phyloP scores from a whole-genome alignment of 2,888 invertebrate species.

The Dione vanillae region DNA sequence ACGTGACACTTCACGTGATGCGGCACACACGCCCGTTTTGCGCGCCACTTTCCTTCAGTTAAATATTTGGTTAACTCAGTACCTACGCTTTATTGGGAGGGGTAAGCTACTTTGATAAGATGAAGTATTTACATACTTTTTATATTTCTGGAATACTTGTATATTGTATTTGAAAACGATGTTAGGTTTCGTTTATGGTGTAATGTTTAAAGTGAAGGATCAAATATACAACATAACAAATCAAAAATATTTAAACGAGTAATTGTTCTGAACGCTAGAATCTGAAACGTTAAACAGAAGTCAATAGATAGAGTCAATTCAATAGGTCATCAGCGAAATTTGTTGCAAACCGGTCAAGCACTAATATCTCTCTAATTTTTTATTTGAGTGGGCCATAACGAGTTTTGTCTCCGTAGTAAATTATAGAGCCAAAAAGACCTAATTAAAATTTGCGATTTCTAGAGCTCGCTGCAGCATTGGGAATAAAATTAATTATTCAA shows the following conservation, averaged over 20 bases:
- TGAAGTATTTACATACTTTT: no score
- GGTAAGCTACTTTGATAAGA: not conserved
- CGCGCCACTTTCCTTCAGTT: constrained; percentile 79
- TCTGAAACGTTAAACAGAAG: constrained; percentile 45
- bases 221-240: constrained; percentile 23
- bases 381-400: constrained; percentile 34
- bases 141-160: not conserved
- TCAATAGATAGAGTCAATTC: constrained; percentile 48
- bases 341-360: constrained; percentile 42
- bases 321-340: constrained; percentile 44
- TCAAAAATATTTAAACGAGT: constrained; percentile 10
- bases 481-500: not conserved
- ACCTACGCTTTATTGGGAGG: constrained; percentile 41
- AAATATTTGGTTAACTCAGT: constrained; percentile 72
- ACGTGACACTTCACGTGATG: constrained; percentile 77
- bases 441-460: constrained; percentile 1
- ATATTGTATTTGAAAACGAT: not conserved
- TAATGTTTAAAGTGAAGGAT: not conserved
- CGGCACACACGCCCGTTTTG: constrained; percentile 65
- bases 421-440: constrained; percentile 6
- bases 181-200: not conserved
- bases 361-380: constrained; percentile 43
- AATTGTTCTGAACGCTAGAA: constrained; percentile 25
- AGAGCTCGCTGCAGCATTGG: not conserved
- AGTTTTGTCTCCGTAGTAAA: constrained; percentile 28